Base-by-base conservation (phyloP, 1,140 invertebrate genomes). In the Drepana arcuata region DNA sequence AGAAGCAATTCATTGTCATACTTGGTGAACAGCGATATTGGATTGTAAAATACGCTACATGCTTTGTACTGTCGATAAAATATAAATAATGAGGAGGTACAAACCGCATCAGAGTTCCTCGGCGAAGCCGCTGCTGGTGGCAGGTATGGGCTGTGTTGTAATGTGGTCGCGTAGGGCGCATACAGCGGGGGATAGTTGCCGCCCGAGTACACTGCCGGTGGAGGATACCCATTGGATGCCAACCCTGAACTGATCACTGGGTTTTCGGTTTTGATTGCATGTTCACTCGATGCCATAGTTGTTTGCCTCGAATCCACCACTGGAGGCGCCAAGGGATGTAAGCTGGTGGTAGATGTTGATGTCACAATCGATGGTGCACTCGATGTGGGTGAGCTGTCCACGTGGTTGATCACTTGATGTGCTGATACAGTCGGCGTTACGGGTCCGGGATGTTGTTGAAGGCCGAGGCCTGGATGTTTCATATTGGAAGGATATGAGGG, bases 151-250 rank as follows among this genome's bases (percentile, higher is more conserved):
- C 88, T 90, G 58, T 92, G 90, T 57, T 88, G 87, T 24, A 91
- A 67, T 18, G 86, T 87, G 30, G 79, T 66, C 2, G 88, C 88
- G 53, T 92, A 92, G 0, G 91, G 91, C 0, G 91, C 88, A 59
- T 92, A 93, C 26, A 92, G 80, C 12, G 91, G 86, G 18, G 89
- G 86, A 66, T 91, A 91, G 28, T 88, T 84, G 2, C 87, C 82
- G 23, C 88, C 87, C 7, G 88, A 88, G 41, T 88, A 88, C 1
- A 87, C 81, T 9, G 65, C 64, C 4, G 74, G 61, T 7, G 74
- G 70, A 27, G 73, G 72, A 30, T 64, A 81, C 7, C 77, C 72
- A 24, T 79, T 81, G 10, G 66, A 48, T 11, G 65, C 48, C 21
- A 70, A 46, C 2, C 61, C 41, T 5, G 66, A 56, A 14, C 53